Base-by-base conservation (phyloP, 2,797 vertebrate genomes). In the Anguilla obscura region DNA sequence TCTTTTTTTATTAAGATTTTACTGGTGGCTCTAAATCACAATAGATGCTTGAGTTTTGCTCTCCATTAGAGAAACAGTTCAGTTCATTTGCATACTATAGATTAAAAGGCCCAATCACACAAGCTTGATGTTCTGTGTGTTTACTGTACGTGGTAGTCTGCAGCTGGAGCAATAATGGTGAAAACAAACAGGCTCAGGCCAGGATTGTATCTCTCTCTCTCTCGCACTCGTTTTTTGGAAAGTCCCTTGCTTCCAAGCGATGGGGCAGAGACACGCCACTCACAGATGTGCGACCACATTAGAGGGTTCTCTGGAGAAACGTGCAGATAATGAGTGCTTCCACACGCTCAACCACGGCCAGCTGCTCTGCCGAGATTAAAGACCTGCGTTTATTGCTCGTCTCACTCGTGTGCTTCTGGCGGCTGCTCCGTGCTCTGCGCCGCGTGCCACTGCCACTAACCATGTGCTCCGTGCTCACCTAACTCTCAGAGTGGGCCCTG, bases 231-330 rank as follows among this genome's bases (percentile, higher is more conserved):
- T 93, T 93, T 94, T 92, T 94, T 95, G 96, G 96, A 97, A 97
- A 97, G 96, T 96, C 96, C 96, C 96, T 93, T 94, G 90, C 92
- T 94, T 93, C 3, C 88, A 93, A 94, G 92, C 90, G 89, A 94
- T 95, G 96, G 96, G 94, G 95, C 92, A 95, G 96, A 96, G 96
- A 95, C 96, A 98, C 92, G 94, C 97, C 96, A 96, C 96, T 96
- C 94, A 96, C 98, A 98, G 98, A 97, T 98, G 98, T 96, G 96
- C 95, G 93, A 97, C 98, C 98, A 99, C 98, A 98, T 98, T 92
- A 98, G 97, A 98, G 94, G 82, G 93, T 93, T 92, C 91, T 93
- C 95, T 90, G 91, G 91, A 92, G 90, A 90, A 92, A 90, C 86
- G 90, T 87, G 90, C 87, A 93, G 91, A 92, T 93, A 93, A 93